Conservation (phyloP, 2,888 invertebrate species). For the Bellardia bayeri region DNA sequence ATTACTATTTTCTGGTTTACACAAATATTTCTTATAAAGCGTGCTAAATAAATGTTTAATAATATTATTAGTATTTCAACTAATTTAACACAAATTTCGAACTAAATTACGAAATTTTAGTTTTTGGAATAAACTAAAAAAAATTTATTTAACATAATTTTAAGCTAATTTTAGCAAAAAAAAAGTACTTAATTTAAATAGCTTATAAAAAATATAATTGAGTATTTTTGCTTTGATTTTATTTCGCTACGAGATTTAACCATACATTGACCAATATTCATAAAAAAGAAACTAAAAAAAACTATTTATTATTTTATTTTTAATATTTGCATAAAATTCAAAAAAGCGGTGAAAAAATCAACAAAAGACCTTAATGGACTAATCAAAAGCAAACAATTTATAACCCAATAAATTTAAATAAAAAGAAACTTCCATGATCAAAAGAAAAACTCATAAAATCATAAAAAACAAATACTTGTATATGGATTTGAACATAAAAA, state of each 20-base stretch:
- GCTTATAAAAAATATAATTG: too few species aligned
- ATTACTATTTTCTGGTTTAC: too few species aligned
- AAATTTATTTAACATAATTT: too few species aligned
- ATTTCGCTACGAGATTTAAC: neutral
- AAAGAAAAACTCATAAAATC: conserved; percentile 50
- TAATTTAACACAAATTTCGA: too few species aligned
- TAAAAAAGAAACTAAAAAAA: neutral
- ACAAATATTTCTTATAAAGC: too few species aligned
- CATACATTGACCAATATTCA: conserved; percentile 37
- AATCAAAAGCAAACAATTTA: conserved; percentile 70
- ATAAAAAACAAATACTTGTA: conserved; percentile 16
- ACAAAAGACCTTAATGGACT: conserved; percentile 61
- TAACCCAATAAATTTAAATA: conserved; percentile 68
- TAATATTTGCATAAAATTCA: conserved; percentile 32
- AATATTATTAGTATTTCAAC: too few species aligned
- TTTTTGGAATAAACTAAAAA: neutral
- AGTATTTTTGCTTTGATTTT: neutral
- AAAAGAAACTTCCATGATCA: conserved; percentile 55
- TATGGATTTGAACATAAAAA: too few species aligned
- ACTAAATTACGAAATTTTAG: neutral
- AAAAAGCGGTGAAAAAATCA: conserved; percentile 20
- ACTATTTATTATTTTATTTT: conserved; percentile 11
- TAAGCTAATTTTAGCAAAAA: too few species aligned
- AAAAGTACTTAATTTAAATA: too few species aligned
- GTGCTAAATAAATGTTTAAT: too few species aligned